A percentile compares a stretch with the other conserved stretches of the same genome.
These are phyloP conservation scores for Drosophila kuntzei DNA, from an alignment of 2,888 invertebrate species.

Conservation along the genomic window DNA sequence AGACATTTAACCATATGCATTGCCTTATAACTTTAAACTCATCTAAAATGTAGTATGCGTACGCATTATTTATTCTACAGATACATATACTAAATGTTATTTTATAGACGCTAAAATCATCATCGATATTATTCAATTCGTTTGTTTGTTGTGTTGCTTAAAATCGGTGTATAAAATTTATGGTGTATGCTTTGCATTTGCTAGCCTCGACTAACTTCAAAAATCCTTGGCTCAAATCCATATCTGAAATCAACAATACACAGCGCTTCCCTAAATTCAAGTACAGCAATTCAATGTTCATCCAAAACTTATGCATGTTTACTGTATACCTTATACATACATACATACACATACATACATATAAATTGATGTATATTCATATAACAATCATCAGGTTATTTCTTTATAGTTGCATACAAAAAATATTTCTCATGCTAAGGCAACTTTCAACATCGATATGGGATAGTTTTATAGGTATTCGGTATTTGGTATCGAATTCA, in stretches of 20 bases:
- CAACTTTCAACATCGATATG: conserved; percentile 85
- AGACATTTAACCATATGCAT: conserved; percentile 6
- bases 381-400: conserved; percentile 28
- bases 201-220: conserved; percentile 14
- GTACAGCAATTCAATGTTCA: conserved; percentile 68
- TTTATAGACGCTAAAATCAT: conserved; percentile 58
- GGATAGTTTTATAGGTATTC: conserved; percentile 61
- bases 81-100: conserved; percentile 27
- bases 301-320: conserved; percentile 71
- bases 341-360: conserved; percentile 13
- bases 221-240: conserved; percentile 61
- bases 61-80: conserved; percentile 42
- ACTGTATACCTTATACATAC: conserved; percentile 31
- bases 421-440: conserved; percentile 83
- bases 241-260: conserved; percentile 59
- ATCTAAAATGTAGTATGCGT: conserved; percentile 63
- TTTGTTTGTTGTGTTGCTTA: conserved; percentile 61
- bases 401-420: conserved; percentile 65
- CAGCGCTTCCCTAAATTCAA: conserved; percentile 51
- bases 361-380: conserved; percentile 20
- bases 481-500: conserved; percentile 32
- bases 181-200: conserved; percentile 46
- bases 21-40: conserved; percentile 58
- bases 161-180: conserved; percentile 84
- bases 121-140: conserved; percentile 62